Evolutionary conservation across 2,113 vertebrate genomes (phyloP).

Genomic region (Peromyscus polionotus): DNA sequence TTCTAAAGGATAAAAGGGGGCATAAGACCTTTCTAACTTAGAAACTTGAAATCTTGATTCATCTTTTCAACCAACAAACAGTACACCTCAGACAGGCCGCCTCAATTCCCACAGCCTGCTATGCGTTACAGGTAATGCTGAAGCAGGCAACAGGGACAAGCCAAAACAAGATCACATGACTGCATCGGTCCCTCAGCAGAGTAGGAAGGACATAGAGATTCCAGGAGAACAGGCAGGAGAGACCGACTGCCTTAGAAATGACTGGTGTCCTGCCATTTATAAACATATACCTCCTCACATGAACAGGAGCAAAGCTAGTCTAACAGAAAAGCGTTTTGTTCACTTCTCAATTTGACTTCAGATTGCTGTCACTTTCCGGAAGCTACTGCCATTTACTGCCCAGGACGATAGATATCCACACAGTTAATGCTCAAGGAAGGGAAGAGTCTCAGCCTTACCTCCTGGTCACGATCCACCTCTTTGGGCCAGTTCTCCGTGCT

Average conservation of each 20-base stretch:
- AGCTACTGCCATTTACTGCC: background rate
- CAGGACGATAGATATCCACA: background rate
- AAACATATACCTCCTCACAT: slow-evolving; percentile 4
- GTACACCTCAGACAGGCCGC: background rate
- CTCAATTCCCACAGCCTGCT: background rate
- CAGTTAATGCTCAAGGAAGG: background rate
- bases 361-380: background rate
- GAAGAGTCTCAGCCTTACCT: background rate
- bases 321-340: background rate
- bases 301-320: background rate
- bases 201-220: background rate
- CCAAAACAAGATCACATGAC: background rate
- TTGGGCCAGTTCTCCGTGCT: background rate
- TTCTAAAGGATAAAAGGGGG: background rate
- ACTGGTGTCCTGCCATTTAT: background rate
- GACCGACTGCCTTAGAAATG: background rate
- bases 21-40: background rate
- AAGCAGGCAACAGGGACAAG: background rate
- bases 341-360: background rate
- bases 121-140: background rate
- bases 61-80: background rate
- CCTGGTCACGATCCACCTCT: background rate
- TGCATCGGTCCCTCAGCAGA: background rate
- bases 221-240: slow-evolving; percentile 32
- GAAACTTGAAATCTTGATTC: background rate